phyloP scores from a whole-genome alignment of 2,797 vertebrate genomes.

The Ptychobarbus kaznakovi region DNA sequence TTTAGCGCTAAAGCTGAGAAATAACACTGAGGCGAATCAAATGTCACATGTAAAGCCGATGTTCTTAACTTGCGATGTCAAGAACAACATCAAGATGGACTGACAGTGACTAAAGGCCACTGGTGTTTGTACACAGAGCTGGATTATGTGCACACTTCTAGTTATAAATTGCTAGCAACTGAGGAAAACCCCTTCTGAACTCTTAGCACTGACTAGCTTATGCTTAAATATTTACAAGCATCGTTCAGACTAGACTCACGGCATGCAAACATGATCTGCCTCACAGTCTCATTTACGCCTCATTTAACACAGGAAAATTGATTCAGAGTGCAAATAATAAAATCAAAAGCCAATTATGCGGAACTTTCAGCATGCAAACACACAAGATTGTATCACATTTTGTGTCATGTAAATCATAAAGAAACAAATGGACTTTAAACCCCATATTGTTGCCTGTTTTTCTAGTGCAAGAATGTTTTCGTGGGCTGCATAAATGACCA shows the following conservation, averaged over 20 bases:
- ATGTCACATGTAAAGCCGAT: not conserved
- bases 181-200: not conserved
- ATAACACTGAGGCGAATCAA: constrained; percentile 6
- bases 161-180: constrained; percentile 20
- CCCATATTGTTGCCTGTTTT: constrained; percentile 9
- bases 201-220: constrained; percentile 3
- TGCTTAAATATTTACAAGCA: constrained; percentile 35
- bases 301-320: constrained; percentile 26
- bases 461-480: not conserved
- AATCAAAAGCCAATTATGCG: constrained; percentile 10
- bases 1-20: constrained; percentile 7
- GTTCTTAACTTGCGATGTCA: constrained; percentile 15
- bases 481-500: not conserved
- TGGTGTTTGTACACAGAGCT: constrained; percentile 5
- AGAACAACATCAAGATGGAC: constrained; percentile 10
- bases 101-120: constrained; percentile 1
- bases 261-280: not conserved
- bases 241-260: not conserved
- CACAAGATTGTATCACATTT: constrained; percentile 1
- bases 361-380: constrained; percentile 18
- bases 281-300: constrained; percentile 2
- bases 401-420: not conserved
- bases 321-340: not conserved
- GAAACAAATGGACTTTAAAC: not conserved
- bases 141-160: constrained; percentile 30